phyloP scores from a whole-genome alignment of 1,140 invertebrate genomes.

The Lepidurus couesii region DNA sequence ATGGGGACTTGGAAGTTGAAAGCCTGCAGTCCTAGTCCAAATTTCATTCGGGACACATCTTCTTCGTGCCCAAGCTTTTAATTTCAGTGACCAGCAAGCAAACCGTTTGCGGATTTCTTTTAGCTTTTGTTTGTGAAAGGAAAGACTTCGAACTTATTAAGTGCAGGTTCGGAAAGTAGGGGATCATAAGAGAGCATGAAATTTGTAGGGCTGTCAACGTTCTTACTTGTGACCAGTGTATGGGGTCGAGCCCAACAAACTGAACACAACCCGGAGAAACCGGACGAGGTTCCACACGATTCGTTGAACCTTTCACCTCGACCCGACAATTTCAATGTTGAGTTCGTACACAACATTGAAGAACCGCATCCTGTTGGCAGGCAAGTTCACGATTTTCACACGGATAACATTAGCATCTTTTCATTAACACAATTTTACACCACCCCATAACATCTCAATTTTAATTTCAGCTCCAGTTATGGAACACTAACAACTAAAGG shows the following conservation, averaged over 20 bases:
- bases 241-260: slow-evolving; percentile 10
- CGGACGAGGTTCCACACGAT: background rate
- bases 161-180: background rate
- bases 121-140: no score
- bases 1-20: no score
- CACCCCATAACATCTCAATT: background rate
- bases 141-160: background rate
- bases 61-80: no score
- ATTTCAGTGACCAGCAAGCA: no score
- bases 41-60: no score
- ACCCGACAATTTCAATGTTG: background rate
- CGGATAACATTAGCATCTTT: background rate
- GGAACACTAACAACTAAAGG: no score
- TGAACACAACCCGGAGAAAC: no score
- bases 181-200: background rate
- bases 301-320: background rate
- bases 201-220: background rate
- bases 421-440: background rate
- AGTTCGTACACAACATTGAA: background rate
- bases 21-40: no score
- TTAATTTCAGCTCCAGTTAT: no score
- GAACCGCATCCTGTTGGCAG: background rate
- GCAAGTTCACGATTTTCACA: background rate
- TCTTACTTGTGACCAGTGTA: background rate
- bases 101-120: no score